phyloP scores from a whole-genome alignment of 2,113 vertebrate genomes.

The Lutjanus erythropterus region DNA sequence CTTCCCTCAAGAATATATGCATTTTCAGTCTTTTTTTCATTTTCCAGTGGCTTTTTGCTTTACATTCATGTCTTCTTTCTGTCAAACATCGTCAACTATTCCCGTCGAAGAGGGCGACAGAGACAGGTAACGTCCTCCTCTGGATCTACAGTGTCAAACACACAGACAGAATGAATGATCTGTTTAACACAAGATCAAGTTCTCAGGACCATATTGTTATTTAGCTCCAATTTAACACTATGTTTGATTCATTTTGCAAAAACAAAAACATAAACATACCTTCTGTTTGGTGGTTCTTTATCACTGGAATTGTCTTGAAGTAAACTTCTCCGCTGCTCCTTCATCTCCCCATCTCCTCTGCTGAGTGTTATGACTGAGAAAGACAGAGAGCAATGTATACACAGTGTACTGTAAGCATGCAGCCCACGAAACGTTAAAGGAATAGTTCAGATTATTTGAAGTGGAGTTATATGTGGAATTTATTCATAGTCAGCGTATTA shows the following conservation, averaged over 20 bases:
- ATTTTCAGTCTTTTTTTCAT: not conserved
- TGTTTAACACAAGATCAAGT: too few species aligned
- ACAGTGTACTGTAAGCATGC: conserved; percentile 2
- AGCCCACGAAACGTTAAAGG: not conserved
- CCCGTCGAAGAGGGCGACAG: conserved; percentile 88
- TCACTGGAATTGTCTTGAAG: conserved; percentile 90
- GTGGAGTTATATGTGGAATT: too few species aligned
- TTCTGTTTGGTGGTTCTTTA: conserved; percentile 85
- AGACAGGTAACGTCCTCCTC: conserved; percentile 88
- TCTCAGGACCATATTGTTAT: not conserved
- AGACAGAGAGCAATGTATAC: conserved; percentile 16
- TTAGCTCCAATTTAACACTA: not conserved
- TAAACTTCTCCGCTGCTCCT: conserved; percentile 88
- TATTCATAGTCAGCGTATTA: too few species aligned
- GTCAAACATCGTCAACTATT: conserved; percentile 90
- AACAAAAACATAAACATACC: conserved; percentile 82
- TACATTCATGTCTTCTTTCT: not conserved
- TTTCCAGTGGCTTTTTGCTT: not conserved
- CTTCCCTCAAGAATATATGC: not conserved
- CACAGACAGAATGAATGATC: too few species aligned
- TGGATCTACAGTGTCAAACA: conserved; percentile 81
- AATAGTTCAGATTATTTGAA: too few species aligned
- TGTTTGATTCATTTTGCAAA: not conserved
- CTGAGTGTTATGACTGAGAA: conserved; percentile 82
- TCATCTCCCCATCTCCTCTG: conserved; percentile 83